A percentile compares a stretch with the other conserved stretches of the same genome.
Conservation (phyloP, 2,888 invertebrate genomes). For the Diachrysia chrysitis region DNA sequence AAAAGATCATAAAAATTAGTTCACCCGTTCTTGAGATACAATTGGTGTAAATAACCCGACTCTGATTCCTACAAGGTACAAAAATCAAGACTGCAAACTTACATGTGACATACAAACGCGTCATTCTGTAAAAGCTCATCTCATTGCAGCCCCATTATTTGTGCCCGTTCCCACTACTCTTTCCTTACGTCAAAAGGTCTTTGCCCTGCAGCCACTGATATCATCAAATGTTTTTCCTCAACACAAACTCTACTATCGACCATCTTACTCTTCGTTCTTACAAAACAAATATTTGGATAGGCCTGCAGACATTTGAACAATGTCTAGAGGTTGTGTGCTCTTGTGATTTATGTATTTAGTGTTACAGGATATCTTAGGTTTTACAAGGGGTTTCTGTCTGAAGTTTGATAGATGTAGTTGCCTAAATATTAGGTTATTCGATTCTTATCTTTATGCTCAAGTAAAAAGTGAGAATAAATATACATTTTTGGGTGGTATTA, state of each 20-base stretch:
- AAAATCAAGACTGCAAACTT: too few species aligned
- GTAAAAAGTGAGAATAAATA: too few species aligned
- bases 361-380: not conserved
- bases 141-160: not conserved
- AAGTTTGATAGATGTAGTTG: not conserved
- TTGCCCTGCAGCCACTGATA: not conserved
- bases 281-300: not conserved
- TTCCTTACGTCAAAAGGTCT: not conserved
- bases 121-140: not conserved
- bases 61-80: too few species aligned
- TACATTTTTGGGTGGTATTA: too few species aligned
- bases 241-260: not conserved
- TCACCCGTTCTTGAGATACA: too few species aligned
- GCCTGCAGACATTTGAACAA: constrained; percentile 5
- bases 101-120: too few species aligned
- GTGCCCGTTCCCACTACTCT: not conserved
- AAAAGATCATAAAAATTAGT: too few species aligned
- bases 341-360: not conserved
- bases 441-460: too few species aligned
- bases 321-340: not conserved
- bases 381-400: not conserved
- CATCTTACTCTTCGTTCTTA: not conserved
- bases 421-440: not conserved
- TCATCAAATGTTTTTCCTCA: not conserved
- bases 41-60: too few species aligned